phyloP scores from a whole-genome alignment of 1,140 invertebrate genomes.

The Caerostris extrusa region DNA sequence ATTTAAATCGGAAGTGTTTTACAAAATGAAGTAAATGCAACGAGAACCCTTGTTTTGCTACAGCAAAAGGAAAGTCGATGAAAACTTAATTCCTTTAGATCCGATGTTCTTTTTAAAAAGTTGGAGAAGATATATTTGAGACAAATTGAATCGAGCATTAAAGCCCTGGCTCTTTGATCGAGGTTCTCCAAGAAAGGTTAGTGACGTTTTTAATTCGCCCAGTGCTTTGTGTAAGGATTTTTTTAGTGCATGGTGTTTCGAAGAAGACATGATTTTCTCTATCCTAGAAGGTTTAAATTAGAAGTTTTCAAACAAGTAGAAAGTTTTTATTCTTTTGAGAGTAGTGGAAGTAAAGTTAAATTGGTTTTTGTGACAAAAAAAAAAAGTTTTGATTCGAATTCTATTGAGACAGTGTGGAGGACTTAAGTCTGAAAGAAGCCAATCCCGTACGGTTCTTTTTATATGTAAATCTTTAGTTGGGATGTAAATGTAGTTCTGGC shows the following conservation, averaged over 20 bases:
- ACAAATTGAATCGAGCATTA: conserved; percentile 60
- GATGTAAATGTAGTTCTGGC: no score
- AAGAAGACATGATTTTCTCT: not conserved
- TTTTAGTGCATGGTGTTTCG: not conserved
- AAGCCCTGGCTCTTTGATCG: conserved; percentile 35
- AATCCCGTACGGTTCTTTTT: not conserved
- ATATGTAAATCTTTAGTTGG: not conserved
- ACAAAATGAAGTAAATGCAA: conserved; percentile 45
- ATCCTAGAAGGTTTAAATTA: not conserved
- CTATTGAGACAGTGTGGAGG: not conserved
- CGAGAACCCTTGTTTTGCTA: not conserved
- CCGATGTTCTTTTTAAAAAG: conserved; percentile 17
- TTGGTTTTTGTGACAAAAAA: not conserved
- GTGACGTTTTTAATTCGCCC: conserved; percentile 22
- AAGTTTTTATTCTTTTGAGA: conserved; percentile 1
- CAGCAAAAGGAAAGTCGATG: not conserved
- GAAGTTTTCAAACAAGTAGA: not conserved
- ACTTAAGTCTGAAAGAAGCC: not conserved
- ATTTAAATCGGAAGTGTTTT: conserved; percentile 59
- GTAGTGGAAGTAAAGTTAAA: conserved; percentile 18
- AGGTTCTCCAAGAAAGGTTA: not conserved
- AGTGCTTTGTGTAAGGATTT: not conserved
- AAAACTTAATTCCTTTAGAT: conserved; percentile 58
- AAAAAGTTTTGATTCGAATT: not conserved
- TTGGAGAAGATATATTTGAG: conserved; percentile 49